phyloP scores from a whole-genome alignment of 2,888 invertebrate genomes.

The Tridacna crocea region DNA sequence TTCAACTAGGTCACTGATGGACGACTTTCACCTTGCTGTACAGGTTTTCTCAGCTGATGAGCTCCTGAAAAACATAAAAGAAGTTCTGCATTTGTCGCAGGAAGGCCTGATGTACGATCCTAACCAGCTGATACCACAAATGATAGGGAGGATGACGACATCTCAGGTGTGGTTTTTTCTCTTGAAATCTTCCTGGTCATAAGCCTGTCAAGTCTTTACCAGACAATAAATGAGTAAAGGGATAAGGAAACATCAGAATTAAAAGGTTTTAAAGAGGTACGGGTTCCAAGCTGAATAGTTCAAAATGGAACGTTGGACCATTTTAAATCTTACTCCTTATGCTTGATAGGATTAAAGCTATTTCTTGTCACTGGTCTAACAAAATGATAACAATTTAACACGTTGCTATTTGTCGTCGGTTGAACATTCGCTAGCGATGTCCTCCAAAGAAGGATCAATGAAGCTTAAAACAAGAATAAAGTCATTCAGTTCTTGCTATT shows the following conservation, averaged over 20 bases:
- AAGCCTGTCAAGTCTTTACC: too few species aligned
- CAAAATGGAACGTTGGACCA: too few species aligned
- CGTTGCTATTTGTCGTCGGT: too few species aligned
- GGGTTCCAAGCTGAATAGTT: too few species aligned
- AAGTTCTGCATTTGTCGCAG: conserved; percentile 72
- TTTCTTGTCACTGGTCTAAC: too few species aligned
- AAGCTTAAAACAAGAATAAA: not conserved
- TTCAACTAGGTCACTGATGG: conserved; percentile 63
- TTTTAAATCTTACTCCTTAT: too few species aligned
- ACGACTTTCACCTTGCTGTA: conserved; percentile 69
- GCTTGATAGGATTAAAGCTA: too few species aligned
- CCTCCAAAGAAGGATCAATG: not conserved
- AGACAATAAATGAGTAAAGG: too few species aligned
- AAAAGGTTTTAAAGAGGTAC: too few species aligned
- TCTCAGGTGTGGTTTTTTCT: conserved; percentile 37
- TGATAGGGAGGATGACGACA: conserved; percentile 59
- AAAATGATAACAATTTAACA: too few species aligned
- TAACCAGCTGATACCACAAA: conserved; percentile 64
- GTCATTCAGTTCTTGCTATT: not conserved
- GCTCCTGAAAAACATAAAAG: conserved; percentile 66
- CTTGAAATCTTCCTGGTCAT: not conserved
- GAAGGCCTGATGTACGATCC: conserved; percentile 69
- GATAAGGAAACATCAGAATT: too few species aligned
- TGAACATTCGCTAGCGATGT: too few species aligned
- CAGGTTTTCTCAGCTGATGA: conserved; percentile 66